phyloP scores from a whole-genome alignment of 2,113 vertebrate genomes.

The Zosterops hypoxanthus region DNA sequence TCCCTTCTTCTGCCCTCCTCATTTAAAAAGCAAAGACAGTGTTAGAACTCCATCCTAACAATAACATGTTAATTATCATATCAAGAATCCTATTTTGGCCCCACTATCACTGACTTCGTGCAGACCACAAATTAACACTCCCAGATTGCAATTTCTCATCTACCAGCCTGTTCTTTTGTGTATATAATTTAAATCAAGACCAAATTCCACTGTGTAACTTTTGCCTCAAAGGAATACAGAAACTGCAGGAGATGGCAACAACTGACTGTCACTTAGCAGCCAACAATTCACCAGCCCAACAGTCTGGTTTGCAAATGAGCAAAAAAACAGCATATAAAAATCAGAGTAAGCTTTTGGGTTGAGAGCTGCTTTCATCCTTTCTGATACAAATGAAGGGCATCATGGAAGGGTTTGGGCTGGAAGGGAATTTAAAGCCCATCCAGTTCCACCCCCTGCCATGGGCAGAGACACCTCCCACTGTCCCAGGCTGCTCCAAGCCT shows the following conservation, averaged over 20 bases:
- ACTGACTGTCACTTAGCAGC: background rate
- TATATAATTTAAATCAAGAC: background rate
- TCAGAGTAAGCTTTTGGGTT: background rate
- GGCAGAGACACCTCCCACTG: background rate
- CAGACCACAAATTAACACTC: background rate
- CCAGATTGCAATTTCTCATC: background rate
- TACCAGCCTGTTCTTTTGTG: background rate
- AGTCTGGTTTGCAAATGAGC: background rate
- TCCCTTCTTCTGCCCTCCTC: background rate
- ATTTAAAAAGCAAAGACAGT: background rate
- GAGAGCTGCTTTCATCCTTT: background rate
- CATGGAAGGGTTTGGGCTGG: background rate
- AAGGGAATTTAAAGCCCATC: background rate
- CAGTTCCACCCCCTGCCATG: accelerated
- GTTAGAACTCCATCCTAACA: background rate
- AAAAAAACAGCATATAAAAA: background rate
- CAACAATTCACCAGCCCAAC: background rate
- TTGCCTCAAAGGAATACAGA: background rate
- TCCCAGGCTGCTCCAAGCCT: accelerated
- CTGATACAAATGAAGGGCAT: background rate
- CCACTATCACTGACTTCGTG: background rate
- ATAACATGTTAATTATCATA: background rate
- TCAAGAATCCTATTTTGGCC: background rate
- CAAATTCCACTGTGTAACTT: background rate
- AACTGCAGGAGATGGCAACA: background rate